Evolutionary conservation across 1,140 invertebrate genomes (phyloP), one percentile per base, ranked within the genome.

Genomic region (Drosophila nikananu): DNA sequence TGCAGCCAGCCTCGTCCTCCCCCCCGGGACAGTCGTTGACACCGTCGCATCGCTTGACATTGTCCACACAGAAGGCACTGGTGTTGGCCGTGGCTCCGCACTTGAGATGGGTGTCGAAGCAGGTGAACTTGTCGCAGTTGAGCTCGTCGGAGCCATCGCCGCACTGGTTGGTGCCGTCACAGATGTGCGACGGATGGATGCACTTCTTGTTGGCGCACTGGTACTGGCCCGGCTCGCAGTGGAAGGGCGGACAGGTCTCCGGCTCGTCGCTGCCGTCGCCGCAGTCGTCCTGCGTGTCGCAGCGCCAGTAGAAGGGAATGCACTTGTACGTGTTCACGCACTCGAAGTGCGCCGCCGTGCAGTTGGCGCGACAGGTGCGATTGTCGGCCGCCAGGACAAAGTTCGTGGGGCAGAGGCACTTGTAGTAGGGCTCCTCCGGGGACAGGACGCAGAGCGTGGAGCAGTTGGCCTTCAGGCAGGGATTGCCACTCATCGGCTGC

Each of bases 331-430:
- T 96, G 13, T 94, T 93, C 6, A 94, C 92, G 91, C 97, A 98
- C 41, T 96, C 94, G 92, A 98, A 97, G 93, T 98, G 96, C 2
- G 96, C 96, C 2, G 95, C 95, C 2, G 96, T 96, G 93, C 97
- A 98, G 91, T 98, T 97, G 52, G 95, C 95, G 6, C 94, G 92
- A 92, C 97, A 98, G 3, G 94, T 94, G 52, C 94, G 93, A 0
- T 94, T 95, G 93, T 97, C 96, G 1, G 93, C 87, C 4, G 93
- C 94, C 41, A 97, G 93, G 30, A 96, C 93, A 93, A 96, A 97
- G 92, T 97, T 96, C 91, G 97, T 97, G 15, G 97, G 97, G 89
- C 97, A 98, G 0, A 95, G 95, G 93, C 97, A 98, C 23, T 94
- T 94, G 52, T 95, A 95, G 79, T 95, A 96, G 0, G 94, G 94